These are phyloP conservation scores for Caenorhabditis wallacei DNA, from an alignment of 2,888 invertebrate genomes.

Conservation along the genomic window DNA sequence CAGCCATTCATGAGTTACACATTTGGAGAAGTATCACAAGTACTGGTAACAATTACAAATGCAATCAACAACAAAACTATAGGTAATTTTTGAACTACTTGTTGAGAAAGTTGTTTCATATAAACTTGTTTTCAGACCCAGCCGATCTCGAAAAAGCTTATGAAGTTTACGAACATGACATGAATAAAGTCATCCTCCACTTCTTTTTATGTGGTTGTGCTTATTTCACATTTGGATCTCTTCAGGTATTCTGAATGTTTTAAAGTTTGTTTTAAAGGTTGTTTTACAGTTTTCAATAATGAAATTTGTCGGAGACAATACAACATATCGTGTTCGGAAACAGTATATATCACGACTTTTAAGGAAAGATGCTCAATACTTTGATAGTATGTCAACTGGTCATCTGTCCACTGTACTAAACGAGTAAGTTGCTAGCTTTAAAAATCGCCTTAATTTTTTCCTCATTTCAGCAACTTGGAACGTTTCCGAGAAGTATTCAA, in stretches of 20 bases:
- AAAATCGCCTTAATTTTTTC: too few relatives aligned
- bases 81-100: slow-evolving; percentile 7
- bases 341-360: slow-evolving; percentile 84
- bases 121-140: slow-evolving; percentile 36
- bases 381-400: slow-evolving; percentile 84
- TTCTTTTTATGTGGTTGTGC: slow-evolving; percentile 50
- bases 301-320: slow-evolving; percentile 84
- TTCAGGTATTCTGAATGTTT: slow-evolving; percentile 31
- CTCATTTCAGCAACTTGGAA: slow-evolving; percentile 79
- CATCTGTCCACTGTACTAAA: slow-evolving; percentile 85
- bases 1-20: slow-evolving; percentile 65
- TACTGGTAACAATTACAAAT: slow-evolving; percentile 60
- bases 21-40: slow-evolving; percentile 66
- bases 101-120: neutral
- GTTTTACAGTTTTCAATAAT: slow-evolving; percentile 76
- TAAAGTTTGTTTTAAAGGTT: neutral
- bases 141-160: slow-evolving; percentile 60
- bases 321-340: slow-evolving; percentile 84
- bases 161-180: slow-evolving; percentile 43
- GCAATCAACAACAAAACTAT: slow-evolving; percentile 56
- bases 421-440: slow-evolving; percentile 83
- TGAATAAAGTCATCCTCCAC: slow-evolving; percentile 46
- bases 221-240: slow-evolving; percentile 55
- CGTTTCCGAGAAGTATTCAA: slow-evolving; percentile 79
- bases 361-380: slow-evolving; percentile 84